Evolutionary conservation across 2,888 invertebrate genomes (phyloP).

Genomic region (Erebia epiphron): DNA sequence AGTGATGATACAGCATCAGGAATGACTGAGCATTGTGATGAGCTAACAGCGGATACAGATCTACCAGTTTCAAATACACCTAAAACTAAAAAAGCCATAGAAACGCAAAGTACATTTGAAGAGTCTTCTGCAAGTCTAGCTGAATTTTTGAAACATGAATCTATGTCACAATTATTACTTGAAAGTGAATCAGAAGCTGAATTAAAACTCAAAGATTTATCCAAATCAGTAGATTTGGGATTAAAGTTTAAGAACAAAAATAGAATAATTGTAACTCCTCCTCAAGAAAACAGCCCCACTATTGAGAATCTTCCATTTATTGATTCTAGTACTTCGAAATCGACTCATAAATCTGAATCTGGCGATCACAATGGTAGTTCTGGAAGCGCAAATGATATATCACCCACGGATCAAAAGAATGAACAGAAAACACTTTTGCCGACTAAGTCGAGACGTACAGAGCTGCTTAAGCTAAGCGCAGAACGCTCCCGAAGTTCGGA

Average conservation of each 20-base stretch:
- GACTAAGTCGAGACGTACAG: slow-evolving; percentile 78
- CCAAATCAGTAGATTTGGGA: slow-evolving; percentile 63
- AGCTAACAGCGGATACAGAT: slow-evolving; percentile 85
- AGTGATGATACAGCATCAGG: slow-evolving; percentile 88
- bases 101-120: slow-evolving; percentile 84
- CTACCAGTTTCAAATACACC: slow-evolving; percentile 79
- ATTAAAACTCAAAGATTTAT: slow-evolving; percentile 54
- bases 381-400: slow-evolving; percentile 69
- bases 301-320: slow-evolving; percentile 80
- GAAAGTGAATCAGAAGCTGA: slow-evolving; percentile 75
- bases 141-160: slow-evolving; percentile 75
- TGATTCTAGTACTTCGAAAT: slow-evolving; percentile 69
- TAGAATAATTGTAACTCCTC: slow-evolving; percentile 84
- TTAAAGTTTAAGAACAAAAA: slow-evolving; percentile 80
- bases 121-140: slow-evolving; percentile 81
- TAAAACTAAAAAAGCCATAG: slow-evolving; percentile 59
- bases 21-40: slow-evolving; percentile 87
- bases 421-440: slow-evolving; percentile 67
- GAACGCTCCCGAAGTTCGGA: slow-evolving; percentile 91
- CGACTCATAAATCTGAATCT: slow-evolving; percentile 68
- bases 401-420: slow-evolving; percentile 68
- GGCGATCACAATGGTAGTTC: slow-evolving; percentile 74
- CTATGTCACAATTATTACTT: slow-evolving; percentile 65
- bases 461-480: slow-evolving; percentile 85
- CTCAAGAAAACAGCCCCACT: slow-evolving; percentile 84